Evolutionary conservation across 2,797 vertebrate species (phyloP).

Genomic region (Nasua narica): DNA sequence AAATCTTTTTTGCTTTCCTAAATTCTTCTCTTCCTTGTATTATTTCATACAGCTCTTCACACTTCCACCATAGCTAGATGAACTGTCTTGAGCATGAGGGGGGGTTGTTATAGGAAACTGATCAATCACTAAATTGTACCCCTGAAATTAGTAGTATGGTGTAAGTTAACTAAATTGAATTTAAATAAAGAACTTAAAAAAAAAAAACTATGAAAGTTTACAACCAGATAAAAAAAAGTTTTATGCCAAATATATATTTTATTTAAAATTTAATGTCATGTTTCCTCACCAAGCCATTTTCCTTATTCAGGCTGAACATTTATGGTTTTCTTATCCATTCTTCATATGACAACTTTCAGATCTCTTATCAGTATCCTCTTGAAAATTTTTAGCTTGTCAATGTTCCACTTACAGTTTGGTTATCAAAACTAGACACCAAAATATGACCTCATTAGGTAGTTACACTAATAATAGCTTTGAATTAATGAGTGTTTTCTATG

Average conservation of each 20-base stretch:
- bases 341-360: not conserved
- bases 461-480: not conserved
- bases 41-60: not conserved
- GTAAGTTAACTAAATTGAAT: no score
- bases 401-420: not conserved
- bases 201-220: not conserved
- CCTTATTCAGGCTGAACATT: not conserved
- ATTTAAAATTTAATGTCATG: not conserved
- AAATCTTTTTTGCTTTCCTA: not conserved
- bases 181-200: no score
- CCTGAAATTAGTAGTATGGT: no score
- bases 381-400: not conserved
- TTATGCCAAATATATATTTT: not conserved
- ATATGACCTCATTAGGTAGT: not conserved
- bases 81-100: not conserved
- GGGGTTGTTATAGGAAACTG: no score
- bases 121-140: no score
- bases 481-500: not conserved
- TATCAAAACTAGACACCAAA: not conserved
- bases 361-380: not conserved
- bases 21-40: not conserved
- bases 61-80: not conserved
- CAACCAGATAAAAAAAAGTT: not conserved
- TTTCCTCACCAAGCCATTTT: not conserved
- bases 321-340: not conserved